Evolutionary conservation across 2,888 invertebrate genomes (phyloP), one percentile per base, ranked within the genome.

Genomic region (Sclerodermus sp.): DNA sequence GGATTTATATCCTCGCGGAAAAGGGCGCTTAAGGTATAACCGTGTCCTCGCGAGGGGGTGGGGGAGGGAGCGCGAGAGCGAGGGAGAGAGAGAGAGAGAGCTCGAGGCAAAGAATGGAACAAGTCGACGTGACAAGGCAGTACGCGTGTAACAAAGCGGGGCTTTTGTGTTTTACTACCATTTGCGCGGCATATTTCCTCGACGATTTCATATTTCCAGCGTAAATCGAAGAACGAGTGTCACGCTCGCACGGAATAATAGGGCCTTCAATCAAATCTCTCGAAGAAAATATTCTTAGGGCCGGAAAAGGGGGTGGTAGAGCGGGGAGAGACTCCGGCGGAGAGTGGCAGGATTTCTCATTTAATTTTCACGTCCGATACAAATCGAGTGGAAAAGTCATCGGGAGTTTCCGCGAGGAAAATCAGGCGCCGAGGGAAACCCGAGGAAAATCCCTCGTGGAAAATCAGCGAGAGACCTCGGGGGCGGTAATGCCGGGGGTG

Each of bases 1-100:
- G 63, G 67, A 70, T 70, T 70, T 71, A 71, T 68, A 64, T 66
- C 66, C 58, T 54, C 56, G 60, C 58, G 63, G 60, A 64, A 62
- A 62, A 58, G 59, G 58, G 55, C 54, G 49, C 50, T 50, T 46
- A 44, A 41, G 29, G 32, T 42, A 18, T 30, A 30, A 29, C 48
- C 46, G 45, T 32, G 43, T 41, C 47, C 49, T 30, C 44, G 40
- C 45, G 47, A 47, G 38, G 14, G 30, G 32, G 38, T 12, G 31
- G 15, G 23, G 30, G 37, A 43, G 31, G 9, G 15, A 44, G 14
- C 38, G 47, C 18, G 40, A 40, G 36, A 44, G 44, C 39, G 45
- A 41, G 43, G 36, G 41, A 48, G 43, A 53, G 48, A 46, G 46
- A 51, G 37, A 42, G 50, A 39, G 45, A 38, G 16, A 36, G 47